Conservation (phyloP, 2,113 vertebrate species). For the Oreochromis tanganicae region DNA sequence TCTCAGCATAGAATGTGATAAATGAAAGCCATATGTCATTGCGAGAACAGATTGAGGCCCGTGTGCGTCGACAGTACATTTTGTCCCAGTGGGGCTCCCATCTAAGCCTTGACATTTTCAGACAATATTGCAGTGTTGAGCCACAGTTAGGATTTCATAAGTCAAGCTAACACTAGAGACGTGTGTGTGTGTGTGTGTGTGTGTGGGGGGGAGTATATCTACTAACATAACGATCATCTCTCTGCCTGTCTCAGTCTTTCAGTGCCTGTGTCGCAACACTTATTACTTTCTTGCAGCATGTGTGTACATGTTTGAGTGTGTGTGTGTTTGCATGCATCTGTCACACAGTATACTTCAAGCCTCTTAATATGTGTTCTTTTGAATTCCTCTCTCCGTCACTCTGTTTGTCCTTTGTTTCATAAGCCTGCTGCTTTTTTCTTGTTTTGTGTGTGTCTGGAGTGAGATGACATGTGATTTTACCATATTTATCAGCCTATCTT, state of each 20-base stretch:
- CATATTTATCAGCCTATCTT: slow-evolving; percentile 9
- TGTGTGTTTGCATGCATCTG: slow-evolving; percentile 21
- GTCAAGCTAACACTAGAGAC: slow-evolving; percentile 45
- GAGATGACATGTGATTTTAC: slow-evolving; percentile 8
- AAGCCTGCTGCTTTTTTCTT: neutral
- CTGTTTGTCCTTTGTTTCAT: slow-evolving; percentile 39
- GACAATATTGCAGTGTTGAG: slow-evolving; percentile 71
- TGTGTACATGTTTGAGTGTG: slow-evolving; percentile 1
- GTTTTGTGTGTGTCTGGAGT: neutral
- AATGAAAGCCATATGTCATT: slow-evolving; percentile 63
- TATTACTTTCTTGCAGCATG: slow-evolving; percentile 27
- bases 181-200: neutral
- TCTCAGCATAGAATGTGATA: slow-evolving; percentile 52
- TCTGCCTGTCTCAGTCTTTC: slow-evolving; percentile 16
- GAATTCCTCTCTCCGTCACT: slow-evolving; percentile 17
- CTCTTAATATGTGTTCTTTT: slow-evolving; percentile 26
- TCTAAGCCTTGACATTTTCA: slow-evolving; percentile 74
- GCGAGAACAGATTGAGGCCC: slow-evolving; percentile 48
- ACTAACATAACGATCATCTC: slow-evolving; percentile 32
- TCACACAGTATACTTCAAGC: slow-evolving; percentile 4
- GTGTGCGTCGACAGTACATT: slow-evolving; percentile 63
- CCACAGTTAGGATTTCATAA: slow-evolving; percentile 64
- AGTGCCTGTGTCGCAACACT: slow-evolving; percentile 31
- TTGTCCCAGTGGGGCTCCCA: slow-evolving; percentile 64
- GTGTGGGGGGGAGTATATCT: neutral